Conservation (phyloP, 2,888 invertebrate genomes). For the Leucania comma region DNA sequence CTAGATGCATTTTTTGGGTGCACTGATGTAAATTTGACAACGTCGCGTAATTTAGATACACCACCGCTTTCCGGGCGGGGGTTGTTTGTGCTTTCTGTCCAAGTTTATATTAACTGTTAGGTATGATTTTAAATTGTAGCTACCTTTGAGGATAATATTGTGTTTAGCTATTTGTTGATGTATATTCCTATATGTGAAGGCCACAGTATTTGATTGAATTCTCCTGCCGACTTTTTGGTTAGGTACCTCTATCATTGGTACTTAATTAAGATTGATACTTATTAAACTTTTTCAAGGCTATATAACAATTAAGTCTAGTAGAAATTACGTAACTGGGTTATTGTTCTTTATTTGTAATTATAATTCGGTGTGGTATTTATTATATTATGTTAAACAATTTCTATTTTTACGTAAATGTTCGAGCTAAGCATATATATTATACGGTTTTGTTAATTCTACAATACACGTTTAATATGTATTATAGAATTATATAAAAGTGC, state of each 20-base stretch:
- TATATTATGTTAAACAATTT: too few relatives aligned
- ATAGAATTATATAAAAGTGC: too few relatives aligned
- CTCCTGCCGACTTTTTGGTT: not conserved
- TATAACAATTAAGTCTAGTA: not conserved
- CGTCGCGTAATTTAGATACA: slow-evolving; percentile 83
- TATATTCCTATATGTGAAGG: not conserved
- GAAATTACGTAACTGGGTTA: not conserved
- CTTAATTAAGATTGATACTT: not conserved
- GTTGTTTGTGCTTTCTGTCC: slow-evolving; percentile 25
- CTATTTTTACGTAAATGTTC: too few relatives aligned
- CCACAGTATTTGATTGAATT: not conserved
- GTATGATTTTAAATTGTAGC: not conserved
- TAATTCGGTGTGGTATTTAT: too few relatives aligned
- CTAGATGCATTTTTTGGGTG: slow-evolving; percentile 84
- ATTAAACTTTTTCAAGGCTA: not conserved
- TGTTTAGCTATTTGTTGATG: not conserved
- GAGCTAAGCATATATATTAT: too few relatives aligned
- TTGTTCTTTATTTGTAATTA: not conserved
- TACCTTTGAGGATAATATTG: not conserved
- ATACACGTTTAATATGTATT: too few relatives aligned
- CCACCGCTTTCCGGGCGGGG: slow-evolving; percentile 55
- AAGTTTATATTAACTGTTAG: slow-evolving; percentile 13
- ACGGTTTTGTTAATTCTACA: not conserved
- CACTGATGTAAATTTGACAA: slow-evolving; percentile 86
- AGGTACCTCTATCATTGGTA: too few relatives aligned